Evolutionary conservation across 2,113 vertebrate genomes (phyloP).

Genomic region (Paedocypris sp.): DNA sequence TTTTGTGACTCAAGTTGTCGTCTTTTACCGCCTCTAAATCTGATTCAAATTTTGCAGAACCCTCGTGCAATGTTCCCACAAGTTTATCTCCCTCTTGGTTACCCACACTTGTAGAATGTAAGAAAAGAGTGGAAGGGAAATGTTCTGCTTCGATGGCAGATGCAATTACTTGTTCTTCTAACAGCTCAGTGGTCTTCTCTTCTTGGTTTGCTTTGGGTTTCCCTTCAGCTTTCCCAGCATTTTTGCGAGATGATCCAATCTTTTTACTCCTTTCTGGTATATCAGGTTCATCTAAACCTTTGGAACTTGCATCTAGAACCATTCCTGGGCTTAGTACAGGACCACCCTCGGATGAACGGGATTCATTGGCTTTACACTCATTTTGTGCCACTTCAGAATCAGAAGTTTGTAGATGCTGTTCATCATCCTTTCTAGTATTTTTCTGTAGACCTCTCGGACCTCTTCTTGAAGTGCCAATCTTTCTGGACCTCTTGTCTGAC

Average conservation of each 20-base stretch:
- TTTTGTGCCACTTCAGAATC: neutral
- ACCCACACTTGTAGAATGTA: too few relatives aligned
- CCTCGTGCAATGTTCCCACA: too few relatives aligned
- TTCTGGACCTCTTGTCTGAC: conserved; percentile 46
- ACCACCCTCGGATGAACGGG: neutral
- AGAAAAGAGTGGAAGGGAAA: neutral
- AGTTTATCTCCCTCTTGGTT: too few relatives aligned
- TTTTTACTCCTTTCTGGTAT: conserved; percentile 23
- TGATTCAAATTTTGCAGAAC: too few relatives aligned
- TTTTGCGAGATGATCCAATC: conserved; percentile 34
- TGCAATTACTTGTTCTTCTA: neutral
- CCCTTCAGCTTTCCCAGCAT: neutral
- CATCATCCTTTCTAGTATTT: conserved; percentile 17
- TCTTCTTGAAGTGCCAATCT: conserved; percentile 63
- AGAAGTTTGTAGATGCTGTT: neutral
- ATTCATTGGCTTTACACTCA: neutral
- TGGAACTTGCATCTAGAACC: neutral
- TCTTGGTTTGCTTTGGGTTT: conserved; percentile 1
- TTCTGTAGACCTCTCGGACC: neutral
- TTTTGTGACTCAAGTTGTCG: too few relatives aligned
- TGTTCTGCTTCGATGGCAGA: neutral
- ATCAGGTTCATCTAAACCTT: neutral
- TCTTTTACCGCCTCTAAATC: too few relatives aligned
- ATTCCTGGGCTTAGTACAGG: neutral
- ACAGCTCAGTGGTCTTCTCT: neutral